Conservation (phyloP, 35 echinoderm and acorn worm genomes). For the Ophiothrix spiculata region DNA sequence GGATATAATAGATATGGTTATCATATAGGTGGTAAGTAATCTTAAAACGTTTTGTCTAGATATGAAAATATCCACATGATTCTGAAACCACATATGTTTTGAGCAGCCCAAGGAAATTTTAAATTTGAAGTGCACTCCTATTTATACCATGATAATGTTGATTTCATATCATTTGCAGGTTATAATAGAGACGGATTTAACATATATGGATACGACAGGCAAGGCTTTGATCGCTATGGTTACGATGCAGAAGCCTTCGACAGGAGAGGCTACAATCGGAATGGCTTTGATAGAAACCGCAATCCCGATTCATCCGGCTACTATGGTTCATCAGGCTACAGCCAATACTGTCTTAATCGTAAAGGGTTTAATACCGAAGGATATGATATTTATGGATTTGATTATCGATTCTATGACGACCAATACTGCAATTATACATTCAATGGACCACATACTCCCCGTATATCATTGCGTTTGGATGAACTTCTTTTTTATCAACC, state of each 20-base stretch:
- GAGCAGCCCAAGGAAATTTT: too few relatives aligned
- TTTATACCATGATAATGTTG: neutral
- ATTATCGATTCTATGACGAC: constrained; percentile 2
- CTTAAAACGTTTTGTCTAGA: too few relatives aligned
- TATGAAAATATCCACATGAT: too few relatives aligned
- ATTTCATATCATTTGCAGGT: constrained; percentile 51
- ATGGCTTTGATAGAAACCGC: constrained; percentile 57
- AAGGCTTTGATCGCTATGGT: constrained; percentile 82
- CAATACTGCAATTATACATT: constrained; percentile 74
- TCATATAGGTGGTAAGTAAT: constrained; percentile 52
- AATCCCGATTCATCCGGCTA: constrained; percentile 42
- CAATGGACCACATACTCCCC: constrained; percentile 50
- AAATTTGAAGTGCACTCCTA: too few relatives aligned
- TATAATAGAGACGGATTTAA: constrained; percentile 85
- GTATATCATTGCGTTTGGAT: constrained; percentile 58
- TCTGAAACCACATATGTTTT: too few relatives aligned
- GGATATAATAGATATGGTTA: constrained; percentile 92
- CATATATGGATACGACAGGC: constrained; percentile 57
- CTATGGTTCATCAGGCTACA: constrained; percentile 58
- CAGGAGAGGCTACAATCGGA: constrained; percentile 49
- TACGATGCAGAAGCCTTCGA: constrained; percentile 66
- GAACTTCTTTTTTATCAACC: constrained; percentile 67
- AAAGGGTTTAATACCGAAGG: constrained; percentile 50
- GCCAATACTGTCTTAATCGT: constrained; percentile 67
- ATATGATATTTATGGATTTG: constrained; percentile 77